Conservation (phyloP, 2,888 invertebrate species). For the Temnothorax rugatulus region DNA sequence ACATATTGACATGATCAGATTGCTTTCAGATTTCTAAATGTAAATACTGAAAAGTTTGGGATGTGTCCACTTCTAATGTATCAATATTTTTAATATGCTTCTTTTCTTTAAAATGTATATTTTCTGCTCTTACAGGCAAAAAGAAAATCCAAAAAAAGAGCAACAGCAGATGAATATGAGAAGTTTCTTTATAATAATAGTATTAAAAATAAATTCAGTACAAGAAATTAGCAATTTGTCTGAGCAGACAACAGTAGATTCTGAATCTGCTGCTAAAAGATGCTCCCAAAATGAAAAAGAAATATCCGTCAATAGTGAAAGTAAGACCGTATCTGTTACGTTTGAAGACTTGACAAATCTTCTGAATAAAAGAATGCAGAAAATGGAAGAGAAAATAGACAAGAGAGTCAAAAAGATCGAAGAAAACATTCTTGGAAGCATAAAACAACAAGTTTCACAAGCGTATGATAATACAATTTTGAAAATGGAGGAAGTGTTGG, state of each 20-base stretch:
- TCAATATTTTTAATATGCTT: not conserved
- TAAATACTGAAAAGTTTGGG: too few relatives aligned
- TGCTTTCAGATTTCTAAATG: too few relatives aligned
- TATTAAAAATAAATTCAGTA: not conserved
- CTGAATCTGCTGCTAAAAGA: not conserved
- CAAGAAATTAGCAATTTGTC: not conserved
- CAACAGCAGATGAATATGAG: not conserved
- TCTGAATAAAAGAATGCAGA: not conserved
- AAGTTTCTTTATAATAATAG: conserved; percentile 2
- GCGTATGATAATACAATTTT: not conserved
- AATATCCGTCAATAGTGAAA: not conserved
- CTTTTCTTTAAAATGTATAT: not conserved
- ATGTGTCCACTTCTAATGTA: too few relatives aligned
- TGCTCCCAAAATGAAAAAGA: too few relatives aligned
- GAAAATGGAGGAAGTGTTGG: not conserved
- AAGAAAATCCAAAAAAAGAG: not conserved
- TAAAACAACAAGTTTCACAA: not conserved
- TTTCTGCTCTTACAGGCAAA: not conserved
- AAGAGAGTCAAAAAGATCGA: not conserved
- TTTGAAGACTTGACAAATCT: not conserved
- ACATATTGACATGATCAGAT: too few relatives aligned
- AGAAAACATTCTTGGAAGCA: not conserved
- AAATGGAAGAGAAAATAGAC: not conserved
- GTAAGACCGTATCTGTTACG: not conserved
- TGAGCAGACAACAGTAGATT: not conserved